phyloP scores from a whole-genome alignment of 2,888 invertebrate genomes.

The Ashinkailepas kermadecensis region DNA sequence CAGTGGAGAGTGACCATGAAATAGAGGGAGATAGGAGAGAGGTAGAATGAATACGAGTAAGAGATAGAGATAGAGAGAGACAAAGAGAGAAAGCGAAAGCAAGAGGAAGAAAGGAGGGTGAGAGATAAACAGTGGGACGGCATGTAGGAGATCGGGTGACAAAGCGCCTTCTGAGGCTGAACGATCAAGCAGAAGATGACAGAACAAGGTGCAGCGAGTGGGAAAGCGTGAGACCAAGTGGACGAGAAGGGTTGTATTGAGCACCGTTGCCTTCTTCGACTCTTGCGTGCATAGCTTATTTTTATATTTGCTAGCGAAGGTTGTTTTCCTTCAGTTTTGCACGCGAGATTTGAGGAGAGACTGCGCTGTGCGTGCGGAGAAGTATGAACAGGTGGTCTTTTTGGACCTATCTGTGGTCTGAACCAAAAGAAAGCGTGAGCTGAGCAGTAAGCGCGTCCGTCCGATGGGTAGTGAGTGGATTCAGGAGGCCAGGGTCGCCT shows the following conservation, averaged over 20 bases:
- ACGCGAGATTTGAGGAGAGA: not conserved
- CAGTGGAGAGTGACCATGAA: not conserved
- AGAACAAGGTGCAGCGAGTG: not conserved
- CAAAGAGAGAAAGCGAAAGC: not conserved
- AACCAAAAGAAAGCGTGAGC: not conserved
- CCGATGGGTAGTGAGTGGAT: not conserved
- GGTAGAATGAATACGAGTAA: too few relatives aligned
- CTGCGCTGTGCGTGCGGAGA: not conserved
- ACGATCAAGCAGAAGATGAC: too few relatives aligned
- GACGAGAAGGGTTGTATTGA: not conserved
- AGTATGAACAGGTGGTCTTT: not conserved
- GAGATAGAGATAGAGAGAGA: not conserved
- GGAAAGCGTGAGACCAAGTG: not conserved
- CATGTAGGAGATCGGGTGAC: too few relatives aligned
- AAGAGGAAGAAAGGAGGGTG: too few relatives aligned
- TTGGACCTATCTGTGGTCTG: not conserved
- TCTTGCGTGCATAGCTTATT: slow-evolving; percentile 9
- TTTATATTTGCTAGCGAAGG: slow-evolving; percentile 12
- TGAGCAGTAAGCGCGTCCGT: not conserved
- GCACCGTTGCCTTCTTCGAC: not conserved
- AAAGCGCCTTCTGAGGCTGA: too few relatives aligned
- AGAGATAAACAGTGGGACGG: too few relatives aligned
- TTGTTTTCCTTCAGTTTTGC: slow-evolving; percentile 2
- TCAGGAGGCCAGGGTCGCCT: not conserved
- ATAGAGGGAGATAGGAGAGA: not conserved